phyloP scores from a whole-genome alignment of 2,888 invertebrate species.

The Stenodema calcarata region DNA sequence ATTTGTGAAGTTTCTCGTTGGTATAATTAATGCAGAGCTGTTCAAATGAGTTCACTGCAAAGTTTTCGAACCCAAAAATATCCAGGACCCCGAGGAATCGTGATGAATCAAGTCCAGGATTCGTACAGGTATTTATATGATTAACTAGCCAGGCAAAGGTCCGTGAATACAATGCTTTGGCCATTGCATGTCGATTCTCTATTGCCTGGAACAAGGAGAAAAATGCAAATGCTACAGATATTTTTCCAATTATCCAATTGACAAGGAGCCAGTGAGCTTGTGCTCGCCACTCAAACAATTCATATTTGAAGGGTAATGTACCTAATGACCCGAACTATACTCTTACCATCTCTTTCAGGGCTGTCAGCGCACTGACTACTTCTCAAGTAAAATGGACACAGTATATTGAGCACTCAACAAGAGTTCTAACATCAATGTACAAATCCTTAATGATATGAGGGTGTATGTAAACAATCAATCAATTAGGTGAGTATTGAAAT shows the following conservation, averaged over 20 bases:
- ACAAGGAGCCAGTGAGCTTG: no score
- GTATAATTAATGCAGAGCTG: constrained; percentile 94
- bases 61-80: constrained; percentile 94
- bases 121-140: constrained; percentile 90
- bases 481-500: no score
- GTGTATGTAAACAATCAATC: no score
- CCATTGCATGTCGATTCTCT: constrained; percentile 92
- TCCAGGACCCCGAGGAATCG: constrained; percentile 86
- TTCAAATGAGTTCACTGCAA: constrained; percentile 87
- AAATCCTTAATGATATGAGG: neutral
- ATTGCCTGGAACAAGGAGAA: constrained; percentile 69
- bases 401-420: neutral
- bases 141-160: constrained; percentile 92
- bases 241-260: no score
- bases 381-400: no score
- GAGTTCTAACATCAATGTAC: neutral
- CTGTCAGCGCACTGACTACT: no score
- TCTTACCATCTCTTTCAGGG: no score
- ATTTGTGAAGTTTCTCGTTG: constrained; percentile 92
- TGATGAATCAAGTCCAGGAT: constrained; percentile 82
- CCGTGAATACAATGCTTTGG: constrained; percentile 86
- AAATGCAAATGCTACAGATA: neutral
- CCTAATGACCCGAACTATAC: no score
- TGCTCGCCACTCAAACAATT: no score
- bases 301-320: no score